phyloP scores from a whole-genome alignment of 2,797 vertebrate species.

The Rousettus madagascariensis region DNA sequence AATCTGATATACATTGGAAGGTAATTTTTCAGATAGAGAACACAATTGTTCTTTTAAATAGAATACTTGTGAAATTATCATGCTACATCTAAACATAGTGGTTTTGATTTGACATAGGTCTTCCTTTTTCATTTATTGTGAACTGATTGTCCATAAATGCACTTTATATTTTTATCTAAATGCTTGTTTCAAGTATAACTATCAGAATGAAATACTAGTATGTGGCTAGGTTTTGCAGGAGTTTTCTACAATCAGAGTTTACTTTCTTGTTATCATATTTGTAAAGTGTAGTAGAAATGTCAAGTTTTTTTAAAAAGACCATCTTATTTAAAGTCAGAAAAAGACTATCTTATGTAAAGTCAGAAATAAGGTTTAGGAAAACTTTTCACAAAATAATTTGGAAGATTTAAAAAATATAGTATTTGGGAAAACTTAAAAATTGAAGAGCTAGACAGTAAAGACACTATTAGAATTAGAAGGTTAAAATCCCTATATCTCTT shows the following conservation, averaged over 20 bases:
- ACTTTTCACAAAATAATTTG: not conserved
- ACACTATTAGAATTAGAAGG: not conserved
- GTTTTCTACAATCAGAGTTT: not conserved
- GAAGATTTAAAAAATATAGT: not conserved
- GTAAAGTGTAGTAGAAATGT: not conserved
- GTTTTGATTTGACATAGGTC: not conserved
- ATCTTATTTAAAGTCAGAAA: not conserved
- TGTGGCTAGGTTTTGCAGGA: not conserved
- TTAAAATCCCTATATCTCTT: not conserved
- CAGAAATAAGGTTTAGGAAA: not conserved
- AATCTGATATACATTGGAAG: not conserved
- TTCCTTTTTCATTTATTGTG: not conserved
- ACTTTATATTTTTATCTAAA: not conserved
- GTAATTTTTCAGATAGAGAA: not conserved
- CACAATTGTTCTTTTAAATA: not conserved
- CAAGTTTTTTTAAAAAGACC: not conserved
- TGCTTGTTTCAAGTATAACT: not conserved
- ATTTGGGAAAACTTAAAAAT: not conserved
- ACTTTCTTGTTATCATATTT: not conserved
- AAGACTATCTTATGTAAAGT: not conserved
- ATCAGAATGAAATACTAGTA: not conserved
- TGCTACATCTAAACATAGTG: not conserved
- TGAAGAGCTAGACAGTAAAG: not conserved
- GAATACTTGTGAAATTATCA: not conserved
- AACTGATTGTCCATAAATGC: not conserved